Conservation (phyloP, 2,888 invertebrate genomes). For the Leptinotarsa haldemani region DNA sequence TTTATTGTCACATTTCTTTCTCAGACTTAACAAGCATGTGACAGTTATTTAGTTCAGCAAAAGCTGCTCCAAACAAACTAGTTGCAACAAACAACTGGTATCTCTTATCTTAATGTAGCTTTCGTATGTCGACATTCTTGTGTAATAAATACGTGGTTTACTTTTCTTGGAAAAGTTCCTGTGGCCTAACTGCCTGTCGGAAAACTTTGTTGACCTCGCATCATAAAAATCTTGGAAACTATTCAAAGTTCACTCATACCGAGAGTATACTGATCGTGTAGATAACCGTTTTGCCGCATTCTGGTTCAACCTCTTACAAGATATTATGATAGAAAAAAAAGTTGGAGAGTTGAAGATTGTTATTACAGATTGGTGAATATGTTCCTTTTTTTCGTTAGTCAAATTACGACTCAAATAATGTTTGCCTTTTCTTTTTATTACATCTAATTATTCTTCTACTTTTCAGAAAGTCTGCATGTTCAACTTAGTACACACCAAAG, state of each 20-base stretch:
- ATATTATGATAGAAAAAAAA: neutral
- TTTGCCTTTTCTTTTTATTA: too few species aligned
- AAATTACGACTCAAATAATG: too few species aligned
- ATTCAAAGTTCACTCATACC: constrained; percentile 43
- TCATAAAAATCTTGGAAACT: constrained; percentile 46
- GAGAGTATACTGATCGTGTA: constrained; percentile 35
- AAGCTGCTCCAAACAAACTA: constrained; percentile 19
- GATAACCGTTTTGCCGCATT: constrained; percentile 27
- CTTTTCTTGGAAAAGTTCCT: constrained; percentile 39
- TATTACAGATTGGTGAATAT: neutral
- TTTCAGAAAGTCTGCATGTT: too few species aligned
- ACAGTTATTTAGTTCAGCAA: constrained; percentile 8
- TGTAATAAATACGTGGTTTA: constrained; percentile 37
- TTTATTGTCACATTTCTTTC: constrained; percentile 21
- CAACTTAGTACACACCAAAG: too few species aligned
- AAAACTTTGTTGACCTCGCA: constrained; percentile 48
- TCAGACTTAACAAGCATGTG: constrained; percentile 4
- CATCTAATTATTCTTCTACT: too few species aligned
- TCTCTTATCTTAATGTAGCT: constrained; percentile 26
- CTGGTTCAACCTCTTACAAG: neutral
- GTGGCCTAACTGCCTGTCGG: constrained; percentile 38
- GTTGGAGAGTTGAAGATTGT: neutral
- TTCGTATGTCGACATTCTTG: constrained; percentile 39
- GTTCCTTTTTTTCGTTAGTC: neutral
- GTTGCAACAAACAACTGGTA: constrained; percentile 11